phyloP scores from a whole-genome alignment of 1,140 invertebrate genomes.

The Physella acuta region DNA sequence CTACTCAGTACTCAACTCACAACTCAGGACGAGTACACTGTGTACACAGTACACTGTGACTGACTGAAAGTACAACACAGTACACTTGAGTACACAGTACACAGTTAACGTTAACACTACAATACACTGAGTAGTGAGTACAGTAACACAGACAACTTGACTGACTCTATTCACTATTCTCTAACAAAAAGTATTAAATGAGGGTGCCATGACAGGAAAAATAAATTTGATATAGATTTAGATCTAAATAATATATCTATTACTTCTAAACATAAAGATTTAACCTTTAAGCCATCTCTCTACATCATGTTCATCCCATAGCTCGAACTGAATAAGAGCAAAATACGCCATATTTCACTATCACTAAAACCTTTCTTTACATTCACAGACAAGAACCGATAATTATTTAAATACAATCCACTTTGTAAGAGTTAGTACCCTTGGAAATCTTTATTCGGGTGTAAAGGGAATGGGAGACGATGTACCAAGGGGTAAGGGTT shows the following conservation, averaged over 20 bases:
- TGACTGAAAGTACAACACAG: no score
- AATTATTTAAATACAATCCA: background rate
- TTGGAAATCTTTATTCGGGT: background rate
- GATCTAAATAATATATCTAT: background rate
- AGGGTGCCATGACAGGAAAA: background rate
- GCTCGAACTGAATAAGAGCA: constrained; percentile 18
- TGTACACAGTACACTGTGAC: no score
- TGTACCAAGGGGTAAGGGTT: no score
- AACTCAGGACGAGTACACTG: no score
- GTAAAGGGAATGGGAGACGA: no score
- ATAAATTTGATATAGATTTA: background rate
- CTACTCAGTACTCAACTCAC: no score
- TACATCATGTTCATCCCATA: constrained; percentile 22
- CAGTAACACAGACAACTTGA: background rate
- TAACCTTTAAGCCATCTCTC: constrained; percentile 17
- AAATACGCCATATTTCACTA: constrained; percentile 16
- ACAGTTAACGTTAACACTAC: background rate
- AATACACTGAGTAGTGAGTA: background rate
- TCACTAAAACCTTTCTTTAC: background rate
- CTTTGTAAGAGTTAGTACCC: background rate
- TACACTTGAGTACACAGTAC: no score
- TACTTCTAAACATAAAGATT: background rate
- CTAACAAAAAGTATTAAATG: background rate
- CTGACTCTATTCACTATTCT: background rate
- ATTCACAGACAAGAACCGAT: background rate